Percentiles rank a stretch among this genome's conserved stretches.
Conservation (phyloP, 2,888 invertebrate species). For the Himalopsyche anomala region DNA sequence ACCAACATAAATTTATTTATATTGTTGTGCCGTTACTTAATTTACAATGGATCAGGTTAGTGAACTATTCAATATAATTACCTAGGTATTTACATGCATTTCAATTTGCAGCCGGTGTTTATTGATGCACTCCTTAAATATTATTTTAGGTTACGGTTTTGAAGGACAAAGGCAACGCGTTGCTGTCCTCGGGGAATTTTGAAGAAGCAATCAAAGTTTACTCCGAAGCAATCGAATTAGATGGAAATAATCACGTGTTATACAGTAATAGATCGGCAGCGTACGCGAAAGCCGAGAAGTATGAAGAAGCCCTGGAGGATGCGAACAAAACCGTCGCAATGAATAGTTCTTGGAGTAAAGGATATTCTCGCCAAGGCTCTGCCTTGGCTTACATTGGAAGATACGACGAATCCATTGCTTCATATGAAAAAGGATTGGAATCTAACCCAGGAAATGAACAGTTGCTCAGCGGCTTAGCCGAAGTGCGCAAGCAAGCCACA, state of each 20-base stretch:
- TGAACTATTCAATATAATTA: slow-evolving; percentile 15
- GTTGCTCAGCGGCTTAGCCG: slow-evolving; percentile 81
- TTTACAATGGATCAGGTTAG: slow-evolving; percentile 58
- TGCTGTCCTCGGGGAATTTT: slow-evolving; percentile 85
- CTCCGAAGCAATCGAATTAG: slow-evolving; percentile 87
- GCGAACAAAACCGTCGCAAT: slow-evolving; percentile 89
- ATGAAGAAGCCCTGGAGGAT: slow-evolving; percentile 86
- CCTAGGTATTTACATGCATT: slow-evolving; percentile 12
- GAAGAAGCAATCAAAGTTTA: slow-evolving; percentile 89
- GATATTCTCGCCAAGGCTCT: slow-evolving; percentile 92
- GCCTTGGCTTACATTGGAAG: slow-evolving; percentile 87
- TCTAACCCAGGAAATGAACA: slow-evolving; percentile 85
- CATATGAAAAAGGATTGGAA: slow-evolving; percentile 83
- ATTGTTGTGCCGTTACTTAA: slow-evolving; percentile 19
- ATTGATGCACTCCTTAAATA: slow-evolving; percentile 9
- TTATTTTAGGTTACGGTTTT: slow-evolving; percentile 84
- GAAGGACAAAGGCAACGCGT: slow-evolving; percentile 92
- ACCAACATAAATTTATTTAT: not conserved
- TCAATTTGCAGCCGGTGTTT: slow-evolving; percentile 48
- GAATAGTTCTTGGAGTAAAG: slow-evolving; percentile 92
- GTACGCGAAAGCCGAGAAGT: slow-evolving; percentile 87
- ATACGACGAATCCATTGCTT: slow-evolving; percentile 84
- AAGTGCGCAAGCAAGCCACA: slow-evolving; percentile 74
- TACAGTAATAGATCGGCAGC: slow-evolving; percentile 96
- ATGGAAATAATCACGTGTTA: slow-evolving; percentile 89